phyloP scores from a whole-genome alignment of 1,140 invertebrate species.

The Trinorchestia longiramus region DNA sequence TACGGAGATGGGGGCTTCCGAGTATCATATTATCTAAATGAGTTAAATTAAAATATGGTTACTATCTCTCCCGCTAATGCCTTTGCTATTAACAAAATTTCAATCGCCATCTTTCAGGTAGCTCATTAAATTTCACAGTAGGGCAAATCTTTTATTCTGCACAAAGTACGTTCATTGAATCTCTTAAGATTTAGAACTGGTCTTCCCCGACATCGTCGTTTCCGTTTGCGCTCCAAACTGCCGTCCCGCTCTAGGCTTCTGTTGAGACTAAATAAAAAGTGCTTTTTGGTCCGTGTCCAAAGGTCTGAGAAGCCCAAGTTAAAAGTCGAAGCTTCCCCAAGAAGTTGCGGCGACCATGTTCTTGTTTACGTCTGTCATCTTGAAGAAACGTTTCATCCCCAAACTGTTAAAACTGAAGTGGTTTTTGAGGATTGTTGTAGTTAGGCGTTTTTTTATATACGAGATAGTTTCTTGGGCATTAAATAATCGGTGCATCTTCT shows the following conservation, averaged over 20 bases:
- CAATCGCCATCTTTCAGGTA: background rate
- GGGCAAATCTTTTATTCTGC: background rate
- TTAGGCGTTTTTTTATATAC: background rate
- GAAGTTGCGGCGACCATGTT: constrained; percentile 13
- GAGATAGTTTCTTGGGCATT: background rate
- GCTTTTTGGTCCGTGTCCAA: constrained; percentile 32
- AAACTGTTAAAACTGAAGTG: background rate
- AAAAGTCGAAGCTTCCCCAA: constrained; percentile 3
- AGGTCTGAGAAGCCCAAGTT: constrained; percentile 16
- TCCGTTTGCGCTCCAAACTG: constrained; percentile 31
- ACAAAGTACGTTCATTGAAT: background rate
- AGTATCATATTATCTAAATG: too few relatives aligned
- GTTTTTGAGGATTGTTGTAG: background rate
- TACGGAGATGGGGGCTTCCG: too few relatives aligned
- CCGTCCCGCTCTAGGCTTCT: background rate
- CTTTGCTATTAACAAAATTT: background rate
- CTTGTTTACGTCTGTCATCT: background rate
- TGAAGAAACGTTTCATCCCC: background rate
- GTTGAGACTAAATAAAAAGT: background rate
- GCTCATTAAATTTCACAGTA: background rate
- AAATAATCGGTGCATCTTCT: background rate
- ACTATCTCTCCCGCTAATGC: background rate
- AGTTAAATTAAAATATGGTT: background rate
- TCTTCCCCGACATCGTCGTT: background rate
- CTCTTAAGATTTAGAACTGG: background rate